A percentile compares a stretch with the other conserved stretches of the same genome.
phyloP scores from a whole-genome alignment of 2,113 vertebrate species.

The Mus pahari region DNA sequence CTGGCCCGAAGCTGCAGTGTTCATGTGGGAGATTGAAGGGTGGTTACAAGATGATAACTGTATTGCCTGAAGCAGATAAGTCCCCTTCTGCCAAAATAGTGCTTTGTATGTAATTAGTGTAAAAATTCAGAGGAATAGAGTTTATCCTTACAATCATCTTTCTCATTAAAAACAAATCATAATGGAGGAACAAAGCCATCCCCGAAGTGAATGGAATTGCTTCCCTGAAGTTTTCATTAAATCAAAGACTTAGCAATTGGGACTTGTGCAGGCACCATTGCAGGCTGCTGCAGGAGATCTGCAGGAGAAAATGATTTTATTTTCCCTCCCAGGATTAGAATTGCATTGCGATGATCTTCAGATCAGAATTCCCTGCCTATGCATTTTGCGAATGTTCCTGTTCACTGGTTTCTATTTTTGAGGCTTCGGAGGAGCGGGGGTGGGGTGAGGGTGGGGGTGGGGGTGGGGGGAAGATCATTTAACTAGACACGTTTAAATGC shows the following conservation, averaged over 20 bases:
- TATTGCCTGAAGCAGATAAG: constrained; percentile 86
- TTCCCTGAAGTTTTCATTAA: constrained; percentile 84
- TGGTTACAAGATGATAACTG: constrained; percentile 89
- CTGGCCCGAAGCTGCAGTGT: constrained; percentile 78
- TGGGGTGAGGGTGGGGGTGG: too few relatives aligned
- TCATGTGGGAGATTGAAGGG: constrained; percentile 84
- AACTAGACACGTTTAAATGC: constrained; percentile 19
- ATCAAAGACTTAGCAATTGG: constrained; percentile 80
- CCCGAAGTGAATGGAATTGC: constrained; percentile 84
- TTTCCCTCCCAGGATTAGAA: constrained; percentile 53
- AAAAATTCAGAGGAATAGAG: constrained; percentile 85
- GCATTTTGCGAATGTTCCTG: constrained; percentile 22
- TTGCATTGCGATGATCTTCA: constrained; percentile 44
- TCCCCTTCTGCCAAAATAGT: constrained; percentile 85
- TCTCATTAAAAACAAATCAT: constrained; percentile 87
- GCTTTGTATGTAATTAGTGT: constrained; percentile 87
- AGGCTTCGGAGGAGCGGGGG: neutral
- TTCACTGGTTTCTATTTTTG: constrained; percentile 62
- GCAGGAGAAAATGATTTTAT: constrained; percentile 16
- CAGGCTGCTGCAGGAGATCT: constrained; percentile 68
- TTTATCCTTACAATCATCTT: constrained; percentile 86
- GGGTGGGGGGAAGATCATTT: neutral
- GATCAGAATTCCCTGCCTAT: neutral
- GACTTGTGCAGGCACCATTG: constrained; percentile 70
- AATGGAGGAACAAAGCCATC: constrained; percentile 85